Conservation (phyloP, 2,888 invertebrate genomes). For the Drosophila yooni region DNA sequence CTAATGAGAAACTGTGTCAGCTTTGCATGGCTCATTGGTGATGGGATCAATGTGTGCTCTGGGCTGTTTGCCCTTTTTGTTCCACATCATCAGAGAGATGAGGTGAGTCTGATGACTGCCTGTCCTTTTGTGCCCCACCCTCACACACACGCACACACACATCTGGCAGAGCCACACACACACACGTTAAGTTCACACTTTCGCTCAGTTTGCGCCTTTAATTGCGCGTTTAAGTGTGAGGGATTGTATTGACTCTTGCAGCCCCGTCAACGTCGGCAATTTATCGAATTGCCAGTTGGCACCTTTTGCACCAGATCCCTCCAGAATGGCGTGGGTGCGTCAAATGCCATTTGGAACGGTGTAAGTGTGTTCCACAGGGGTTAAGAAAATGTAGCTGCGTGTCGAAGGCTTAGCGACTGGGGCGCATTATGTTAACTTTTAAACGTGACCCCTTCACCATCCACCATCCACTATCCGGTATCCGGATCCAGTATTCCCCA, state of each 20-base stretch:
- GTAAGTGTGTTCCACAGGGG: slow-evolving; percentile 10
- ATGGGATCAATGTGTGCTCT: slow-evolving; percentile 18
- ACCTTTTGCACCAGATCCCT: slow-evolving; percentile 9
- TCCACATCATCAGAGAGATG: not conserved
- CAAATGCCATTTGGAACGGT: slow-evolving; percentile 37
- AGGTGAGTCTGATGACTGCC: not conserved
- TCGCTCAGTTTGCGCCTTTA: slow-evolving; percentile 44
- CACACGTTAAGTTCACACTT: slow-evolving; percentile 8
- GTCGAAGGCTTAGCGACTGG: slow-evolving; percentile 28
- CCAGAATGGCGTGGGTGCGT: not conserved
- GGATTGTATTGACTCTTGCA: slow-evolving; percentile 48
- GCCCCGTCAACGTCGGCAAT: slow-evolving; percentile 25
- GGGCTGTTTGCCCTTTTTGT: slow-evolving; percentile 7
- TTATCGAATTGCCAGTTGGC: slow-evolving; percentile 43
- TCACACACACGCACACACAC: not conserved
- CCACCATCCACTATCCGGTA: not conserved
- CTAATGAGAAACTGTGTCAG: slow-evolving; percentile 21
- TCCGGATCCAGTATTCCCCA: not conserved
- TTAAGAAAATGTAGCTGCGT: slow-evolving; percentile 33
- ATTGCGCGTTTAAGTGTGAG: slow-evolving; percentile 51
- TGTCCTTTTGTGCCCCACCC: not conserved
- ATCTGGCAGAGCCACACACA: not conserved
- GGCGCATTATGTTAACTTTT: slow-evolving; percentile 56
- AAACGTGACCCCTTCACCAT: slow-evolving; percentile 2
- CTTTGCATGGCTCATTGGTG: slow-evolving; percentile 16